Evolutionary conservation across 2,113 vertebrate species (phyloP).

Genomic region (Delphinapterus leucas): DNA sequence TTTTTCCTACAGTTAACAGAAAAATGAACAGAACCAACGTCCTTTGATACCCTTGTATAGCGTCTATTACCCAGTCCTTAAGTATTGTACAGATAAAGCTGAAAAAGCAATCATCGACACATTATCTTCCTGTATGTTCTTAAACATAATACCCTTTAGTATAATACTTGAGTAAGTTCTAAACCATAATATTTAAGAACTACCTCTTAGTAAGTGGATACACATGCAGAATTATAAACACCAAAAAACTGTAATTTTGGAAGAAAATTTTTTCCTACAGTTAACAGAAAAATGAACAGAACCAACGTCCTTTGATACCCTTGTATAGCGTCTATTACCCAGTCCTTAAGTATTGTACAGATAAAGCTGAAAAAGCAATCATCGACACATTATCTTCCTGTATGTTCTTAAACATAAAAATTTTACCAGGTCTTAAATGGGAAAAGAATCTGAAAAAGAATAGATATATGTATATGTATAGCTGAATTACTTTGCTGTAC

Average conservation of each 20-base stretch:
- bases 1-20: not conserved
- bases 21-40: not conserved
- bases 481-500: not conserved
- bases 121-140: not conserved
- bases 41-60: not conserved
- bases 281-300: slow-evolving; percentile 10
- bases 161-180: not conserved
- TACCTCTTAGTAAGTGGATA: not conserved
- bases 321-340: not conserved
- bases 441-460: not conserved
- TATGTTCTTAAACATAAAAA: not conserved
- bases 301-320: not conserved
- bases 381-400: slow-evolving; percentile 13
- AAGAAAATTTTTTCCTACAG: not conserved
- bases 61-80: not conserved
- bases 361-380: not conserved
- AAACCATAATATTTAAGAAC: not conserved
- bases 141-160: not conserved
- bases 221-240: slow-evolving; percentile 18
- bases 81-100: slow-evolving; percentile 12
- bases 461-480: not conserved
- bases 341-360: slow-evolving; percentile 27
- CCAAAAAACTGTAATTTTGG: not conserved
- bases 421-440: not conserved
- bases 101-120: slow-evolving; percentile 20